Base-by-base conservation (phyloP, 2,113 vertebrate species). In the Sciurus niger region DNA sequence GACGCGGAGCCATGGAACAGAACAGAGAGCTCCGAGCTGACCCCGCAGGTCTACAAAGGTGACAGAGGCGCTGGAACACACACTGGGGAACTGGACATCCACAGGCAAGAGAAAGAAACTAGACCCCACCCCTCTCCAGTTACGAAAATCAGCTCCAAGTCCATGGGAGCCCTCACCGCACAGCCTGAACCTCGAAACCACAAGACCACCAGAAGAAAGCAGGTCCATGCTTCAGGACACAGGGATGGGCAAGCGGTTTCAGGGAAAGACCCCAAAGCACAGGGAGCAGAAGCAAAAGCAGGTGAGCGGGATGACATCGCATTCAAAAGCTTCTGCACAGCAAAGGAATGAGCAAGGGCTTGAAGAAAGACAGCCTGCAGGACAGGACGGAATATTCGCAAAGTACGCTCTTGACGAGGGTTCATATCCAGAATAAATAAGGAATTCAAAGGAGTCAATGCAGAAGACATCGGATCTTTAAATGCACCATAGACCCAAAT, bases 211-310 rank as follows among this genome's bases (percentile, higher is more conserved):
- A 34, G 32, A 17, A n/a, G 16, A 70, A n/a, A 70, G 17, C 13
- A n/a, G 32, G 14, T 0, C 32, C 0, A 8, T 18, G 7, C 13
- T 70, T 7, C 6, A 32, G 32, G 32, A n/a, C 16, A n/a, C 32
- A 16, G 6, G 67, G 32, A 17, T n/a, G 34, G 34, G 34, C 67
- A 8, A 70, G 34, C 13, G 14, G 34, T 34, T 17, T 7, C 4
- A 13, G 34, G 13, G 67, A 16, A 70, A 17, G 30, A 8, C 16
- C 67, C 67, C 67, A 17, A 17, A 34, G 0, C 13, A 70, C 14
- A n/a, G 32, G 32, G 32, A 70, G 7, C 67, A n/a, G n/a, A n/a
- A 18, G 67, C 4, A 17, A 17, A n/a, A n/a, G 6, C 0, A n/a
- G 34, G 16, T 24, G 10, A n/a, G 14, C n/a, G 67, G 67, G 32